Percentiles rank a stretch among this genome's conserved stretches.
Evolutionary conservation across 2,888 invertebrate species (phyloP).

Genomic region (Ormyrus labotus): DNA sequence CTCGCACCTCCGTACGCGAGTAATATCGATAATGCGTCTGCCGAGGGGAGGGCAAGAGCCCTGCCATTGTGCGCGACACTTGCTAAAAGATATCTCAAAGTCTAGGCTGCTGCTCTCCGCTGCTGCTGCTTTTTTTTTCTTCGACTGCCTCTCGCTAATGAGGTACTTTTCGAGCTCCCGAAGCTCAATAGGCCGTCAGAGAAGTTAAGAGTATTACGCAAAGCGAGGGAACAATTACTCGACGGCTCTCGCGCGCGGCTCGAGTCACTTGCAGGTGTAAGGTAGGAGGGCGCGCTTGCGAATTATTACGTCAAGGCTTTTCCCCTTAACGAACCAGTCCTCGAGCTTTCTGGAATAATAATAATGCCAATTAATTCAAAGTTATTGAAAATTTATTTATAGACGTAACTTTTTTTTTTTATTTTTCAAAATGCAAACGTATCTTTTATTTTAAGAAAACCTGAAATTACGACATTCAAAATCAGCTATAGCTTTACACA

Average conservation of each 20-base stretch:
- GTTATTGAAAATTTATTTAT: neutral
- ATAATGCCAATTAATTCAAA: neutral
- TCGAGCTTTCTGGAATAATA: neutral
- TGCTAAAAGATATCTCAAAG: too few relatives aligned
- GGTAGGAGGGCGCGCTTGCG: neutral
- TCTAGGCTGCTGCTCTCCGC: too few relatives aligned
- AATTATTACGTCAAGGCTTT: constrained; percentile 6
- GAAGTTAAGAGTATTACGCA: constrained; percentile 12
- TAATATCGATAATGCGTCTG: constrained; percentile 54
- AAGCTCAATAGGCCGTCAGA: neutral
- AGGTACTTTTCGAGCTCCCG: too few relatives aligned
- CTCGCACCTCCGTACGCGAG: constrained; percentile 19
- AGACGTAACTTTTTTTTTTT: neutral
- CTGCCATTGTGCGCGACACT: too few relatives aligned
- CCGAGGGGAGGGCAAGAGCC: neutral
- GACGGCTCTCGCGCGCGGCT: constrained; percentile 2
- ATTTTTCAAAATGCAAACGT: too few relatives aligned
- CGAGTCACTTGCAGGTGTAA: constrained; percentile 27
- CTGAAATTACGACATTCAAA: too few relatives aligned
- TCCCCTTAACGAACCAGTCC: neutral
- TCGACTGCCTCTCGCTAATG: too few relatives aligned
- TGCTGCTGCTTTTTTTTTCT: too few relatives aligned
- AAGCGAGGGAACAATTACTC: constrained; percentile 23
- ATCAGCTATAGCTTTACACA: too few relatives aligned
- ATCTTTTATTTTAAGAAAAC: too few relatives aligned